These are phyloP conservation scores for Cinclus cinclus DNA, from an alignment of 2,113 vertebrate genomes.

Conservation along the genomic window DNA sequence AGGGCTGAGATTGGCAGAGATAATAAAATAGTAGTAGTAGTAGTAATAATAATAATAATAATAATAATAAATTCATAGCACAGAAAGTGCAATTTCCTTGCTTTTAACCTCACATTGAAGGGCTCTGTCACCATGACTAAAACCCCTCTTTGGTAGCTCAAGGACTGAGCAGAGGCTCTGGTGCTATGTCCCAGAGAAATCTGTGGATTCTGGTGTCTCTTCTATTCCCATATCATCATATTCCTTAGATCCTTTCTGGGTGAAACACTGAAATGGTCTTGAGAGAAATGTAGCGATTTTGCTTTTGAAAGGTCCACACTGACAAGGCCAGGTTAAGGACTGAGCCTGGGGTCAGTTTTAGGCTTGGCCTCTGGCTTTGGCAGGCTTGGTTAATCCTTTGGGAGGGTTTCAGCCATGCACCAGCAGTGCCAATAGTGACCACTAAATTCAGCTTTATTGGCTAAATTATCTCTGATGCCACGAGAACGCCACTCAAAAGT, in stretches of 20 bases:
- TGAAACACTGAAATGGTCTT: neutral
- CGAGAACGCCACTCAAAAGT: neutral
- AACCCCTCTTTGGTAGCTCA: neutral
- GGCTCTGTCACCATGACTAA: neutral
- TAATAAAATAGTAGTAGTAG: neutral
- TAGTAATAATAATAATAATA: neutral
- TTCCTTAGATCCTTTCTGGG: neutral
- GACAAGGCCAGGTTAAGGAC: neutral
- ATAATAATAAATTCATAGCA: neutral
- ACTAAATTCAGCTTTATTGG: neutral
- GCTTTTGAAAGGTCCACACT: neutral
- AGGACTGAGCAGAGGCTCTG: neutral
- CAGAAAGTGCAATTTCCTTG: neutral
- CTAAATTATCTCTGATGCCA: constrained; percentile 41
- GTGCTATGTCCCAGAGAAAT: neutral
- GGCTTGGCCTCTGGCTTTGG: neutral
- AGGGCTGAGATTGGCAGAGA: neutral
- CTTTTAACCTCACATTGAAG: neutral
- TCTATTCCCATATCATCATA: accelerated
- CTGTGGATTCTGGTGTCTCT: neutral
- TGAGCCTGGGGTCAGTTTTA: neutral
- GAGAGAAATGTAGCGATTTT: neutral
- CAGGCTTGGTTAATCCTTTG: neutral
- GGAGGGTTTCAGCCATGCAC: neutral
- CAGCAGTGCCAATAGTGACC: neutral